Base-by-base conservation (phyloP, 2,113 vertebrate genomes). In the Pterocles burchelli region DNA sequence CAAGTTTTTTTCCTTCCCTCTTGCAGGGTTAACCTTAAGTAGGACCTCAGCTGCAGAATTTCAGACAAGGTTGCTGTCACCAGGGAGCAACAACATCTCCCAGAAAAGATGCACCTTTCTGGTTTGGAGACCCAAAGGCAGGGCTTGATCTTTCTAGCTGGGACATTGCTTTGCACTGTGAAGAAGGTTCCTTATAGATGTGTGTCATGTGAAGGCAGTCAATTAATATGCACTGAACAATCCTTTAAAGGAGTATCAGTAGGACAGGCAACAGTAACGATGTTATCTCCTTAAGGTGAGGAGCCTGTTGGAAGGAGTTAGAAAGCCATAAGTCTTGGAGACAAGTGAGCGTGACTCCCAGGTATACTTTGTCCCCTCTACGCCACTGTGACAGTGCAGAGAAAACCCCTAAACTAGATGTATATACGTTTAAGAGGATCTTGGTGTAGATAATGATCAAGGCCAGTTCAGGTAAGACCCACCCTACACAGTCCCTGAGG, bases 401-500 rank as follows among this genome's bases (percentile, higher is more conserved):
- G 46, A 85, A 91, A 73, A 31, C 0, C 1, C 19, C 36, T 63
- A 46, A 58, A 17, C 17, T 22, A 38, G 26, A 13, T 24, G 1
- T 24, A 62, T 38, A 77, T 20, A 17, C 45, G 62, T 66, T 66
- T 62, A 83, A 68, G 13, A 76, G 9, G 20, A 61, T 54, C 25
- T 82, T 41, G 36, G 33, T 36, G 52, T 17, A 82, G 41, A 29
- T 33, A 83, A 75, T 8, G 12, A 85, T 43, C 19, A 58, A 72
- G 79, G 13, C 14, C 1, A 8, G 36, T 24, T 82, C 58, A 95
- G 66, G 46, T 51, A 82, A 90, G 66, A 96, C 26, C 19, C 34
- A 65, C 4, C 22, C 38, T 48, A 36, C 0, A 0, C 1, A 1
- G 29, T 24, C 31, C 54, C 77, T 66, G 17, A 52, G 31, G 36